Evolutionary conservation across 64 coral and sea anemone genomes (phyloP), one percentile per base, ranked within the genome.

Genomic region (Actinia tenebrosa): DNA sequence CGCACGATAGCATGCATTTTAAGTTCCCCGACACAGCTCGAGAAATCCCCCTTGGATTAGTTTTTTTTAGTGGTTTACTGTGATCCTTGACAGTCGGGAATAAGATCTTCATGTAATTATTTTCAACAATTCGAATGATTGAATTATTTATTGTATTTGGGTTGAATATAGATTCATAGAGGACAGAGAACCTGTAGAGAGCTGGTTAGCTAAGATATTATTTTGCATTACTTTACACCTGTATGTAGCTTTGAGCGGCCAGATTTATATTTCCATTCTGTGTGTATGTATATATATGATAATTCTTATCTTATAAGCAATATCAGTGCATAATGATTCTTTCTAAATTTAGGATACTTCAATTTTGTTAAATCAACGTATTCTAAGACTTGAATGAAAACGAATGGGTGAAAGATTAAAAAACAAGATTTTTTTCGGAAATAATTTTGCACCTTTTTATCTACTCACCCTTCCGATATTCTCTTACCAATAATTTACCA

Each of bases 141-240:
- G 45, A 81, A 81, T 81, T 52, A 81, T 81, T 81, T 53, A 81
- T 81, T 52, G 16, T 10, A 43, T 75, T 75, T 75, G 69, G 69
- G 63, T 15, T 79, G 79, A 81, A 81, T 81, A 81, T 50, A 17
- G 79, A 81, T 81, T 53, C 79, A 53, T 0, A 14, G 14, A 9
- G 15, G 69, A 75, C 26, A 19, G 7, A 75, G 26, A 75, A 27
- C 23, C 14, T 75, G n/a, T 37, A 75, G 5, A 71, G 30, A n/a
- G 0, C 66, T 71, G 66, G 66, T 22, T 27, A 26, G 23, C 30
- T 58, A 58, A 58, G 69, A 75, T 75, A 75, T 75, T 75, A 16
- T 14, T 75, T 43, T 75, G 20, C 15, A 15, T 75, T 75, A 75
- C 13, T 30, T 14, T 42, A 75, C 69, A 26, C 25, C 25, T 75